Percentiles rank a stretch among this genome's conserved stretches.
Conservation (phyloP, 2,888 invertebrate species). For the Atethmia centrago region DNA sequence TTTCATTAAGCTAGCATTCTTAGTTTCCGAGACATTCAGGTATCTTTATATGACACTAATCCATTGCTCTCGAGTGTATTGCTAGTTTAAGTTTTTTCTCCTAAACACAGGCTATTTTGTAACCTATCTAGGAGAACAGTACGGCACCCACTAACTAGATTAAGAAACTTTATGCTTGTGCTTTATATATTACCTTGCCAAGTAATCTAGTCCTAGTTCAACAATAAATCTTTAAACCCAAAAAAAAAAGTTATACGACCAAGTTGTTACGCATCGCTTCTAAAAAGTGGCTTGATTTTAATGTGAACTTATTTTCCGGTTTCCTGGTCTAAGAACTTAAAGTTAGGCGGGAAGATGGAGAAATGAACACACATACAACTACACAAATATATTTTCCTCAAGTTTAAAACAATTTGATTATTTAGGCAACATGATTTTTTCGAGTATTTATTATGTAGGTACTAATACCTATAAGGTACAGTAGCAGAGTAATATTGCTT, state of each 20-base stretch:
- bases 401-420: background rate
- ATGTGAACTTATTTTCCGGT: background rate
- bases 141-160: no score
- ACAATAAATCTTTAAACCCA: no score
- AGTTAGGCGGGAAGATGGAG: background rate
- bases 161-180: no score
- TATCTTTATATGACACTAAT: no score
- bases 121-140: no score
- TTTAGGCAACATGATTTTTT: background rate
- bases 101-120: no score
- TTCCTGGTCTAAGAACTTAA: background rate
- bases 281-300: background rate
- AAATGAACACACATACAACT: background rate
- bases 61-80: no score
- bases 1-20: no score
- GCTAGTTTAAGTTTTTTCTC: no score
- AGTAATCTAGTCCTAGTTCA: no score
- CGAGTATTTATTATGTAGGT: background rate
- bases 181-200: no score
- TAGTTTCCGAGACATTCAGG: no score
- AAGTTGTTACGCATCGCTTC: background rate
- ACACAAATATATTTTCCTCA: background rate
- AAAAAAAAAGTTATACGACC: background rate
- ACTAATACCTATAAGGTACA: background rate
- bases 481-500: constrained; percentile 15